Base-by-base conservation (phyloP, 2,797 vertebrate species). In the Cygnus olor region DNA sequence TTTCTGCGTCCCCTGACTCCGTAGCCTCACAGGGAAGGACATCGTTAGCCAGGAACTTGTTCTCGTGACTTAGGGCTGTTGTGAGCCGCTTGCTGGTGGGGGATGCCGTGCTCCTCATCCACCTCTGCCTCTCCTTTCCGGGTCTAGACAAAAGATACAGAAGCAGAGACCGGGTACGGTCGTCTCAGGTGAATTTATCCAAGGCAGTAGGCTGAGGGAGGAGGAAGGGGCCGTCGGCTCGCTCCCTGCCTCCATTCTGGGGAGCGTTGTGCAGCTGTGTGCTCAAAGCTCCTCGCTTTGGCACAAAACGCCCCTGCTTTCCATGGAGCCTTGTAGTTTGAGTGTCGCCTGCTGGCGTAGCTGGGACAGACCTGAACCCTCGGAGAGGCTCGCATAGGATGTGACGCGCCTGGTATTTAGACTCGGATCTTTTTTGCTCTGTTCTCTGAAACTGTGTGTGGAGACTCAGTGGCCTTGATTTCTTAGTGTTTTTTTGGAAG, bases 381-480 rank as follows among this genome's bases (percentile, higher is more conserved):
- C 53, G 85, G 84, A 80, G 88, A 81, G 56, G 82, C 88, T 94
- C 90, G 51, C 54, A 38, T 88, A 66, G 83, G 78, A 38, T 71
- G 68, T 74, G 25, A 49, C 58, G 54, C 73, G 69, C 95, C 91
- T 97, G 90, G 93, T 94, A 78, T 82, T 88, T 85, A 95, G 90
- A 78, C 87, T 80, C 85, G 47, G 90, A 69, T 73, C 45, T 86
- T 94, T 90, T 91, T 95, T 24, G 61, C 81, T 95, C 90, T 95
- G 14, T 64, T 93, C 80, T 49, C 82, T 91, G 91, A 95, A 96
- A 78, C 63, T 82, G 72, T 93, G 80, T 78, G 44, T 93, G 89
- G 80, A 78, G 78, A 93, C 95, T 97, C 94, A 87, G 82, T 92
- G 96, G 92, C 93, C 91, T 95, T 95, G 96, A 88, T 89, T 93